phyloP scores from a whole-genome alignment of 1,140 invertebrate species.

The Procambarus virginalis region DNA sequence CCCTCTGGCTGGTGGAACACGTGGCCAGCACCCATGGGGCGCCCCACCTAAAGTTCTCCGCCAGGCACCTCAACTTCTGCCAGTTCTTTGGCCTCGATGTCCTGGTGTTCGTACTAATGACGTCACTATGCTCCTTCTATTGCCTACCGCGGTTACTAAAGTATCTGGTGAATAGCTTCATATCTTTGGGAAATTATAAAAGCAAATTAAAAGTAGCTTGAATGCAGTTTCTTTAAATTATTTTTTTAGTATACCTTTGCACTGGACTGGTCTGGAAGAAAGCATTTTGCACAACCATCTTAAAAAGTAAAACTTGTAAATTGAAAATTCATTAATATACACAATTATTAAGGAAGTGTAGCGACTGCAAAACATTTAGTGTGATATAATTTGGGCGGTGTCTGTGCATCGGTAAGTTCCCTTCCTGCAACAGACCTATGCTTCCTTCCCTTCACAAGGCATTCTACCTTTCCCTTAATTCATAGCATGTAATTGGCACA shows the following conservation, averaged over 20 bases:
- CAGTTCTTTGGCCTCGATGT: conserved; percentile 70
- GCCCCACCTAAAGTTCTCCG: conserved; percentile 52
- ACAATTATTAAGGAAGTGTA: too few relatives aligned
- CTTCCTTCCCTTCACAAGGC: too few relatives aligned
- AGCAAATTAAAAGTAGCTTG: background rate
- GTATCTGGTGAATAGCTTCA: background rate
- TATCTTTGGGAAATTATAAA: background rate
- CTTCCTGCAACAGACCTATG: too few relatives aligned
- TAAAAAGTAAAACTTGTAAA: too few relatives aligned
- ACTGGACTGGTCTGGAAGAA: too few relatives aligned
- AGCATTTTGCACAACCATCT: too few relatives aligned
- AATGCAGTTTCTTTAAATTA: background rate
- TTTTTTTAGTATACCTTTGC: background rate
- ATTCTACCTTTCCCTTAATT: too few relatives aligned
- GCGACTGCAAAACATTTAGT: too few relatives aligned
- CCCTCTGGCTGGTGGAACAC: conserved; percentile 69
- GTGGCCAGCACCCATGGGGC: conserved; percentile 56
- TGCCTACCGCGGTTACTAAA: background rate
- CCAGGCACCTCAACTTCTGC: conserved; percentile 63
- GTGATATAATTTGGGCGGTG: too few relatives aligned
- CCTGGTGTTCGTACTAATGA: conserved; percentile 6
- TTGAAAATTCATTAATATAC: too few relatives aligned
- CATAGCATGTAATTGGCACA: too few relatives aligned
- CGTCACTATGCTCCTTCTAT: background rate
- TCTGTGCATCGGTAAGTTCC: too few relatives aligned